Evolutionary conservation across 2,888 invertebrate species (phyloP).

Genomic region (Tricholauxania praeusta): DNA sequence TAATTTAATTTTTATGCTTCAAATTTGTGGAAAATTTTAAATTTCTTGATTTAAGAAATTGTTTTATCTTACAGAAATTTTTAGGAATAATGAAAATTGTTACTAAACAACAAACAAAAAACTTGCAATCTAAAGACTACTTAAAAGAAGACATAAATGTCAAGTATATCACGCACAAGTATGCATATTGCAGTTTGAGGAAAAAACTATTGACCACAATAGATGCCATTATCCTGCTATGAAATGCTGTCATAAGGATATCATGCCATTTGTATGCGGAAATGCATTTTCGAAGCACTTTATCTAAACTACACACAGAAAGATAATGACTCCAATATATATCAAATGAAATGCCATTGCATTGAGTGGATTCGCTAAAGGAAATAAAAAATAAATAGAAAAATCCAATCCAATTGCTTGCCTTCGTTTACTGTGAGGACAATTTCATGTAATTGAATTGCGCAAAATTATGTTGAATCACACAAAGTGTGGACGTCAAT

Average conservation of each 20-base stretch:
- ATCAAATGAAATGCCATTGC: conserved; percentile 1
- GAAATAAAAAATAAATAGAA: not conserved
- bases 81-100: no score
- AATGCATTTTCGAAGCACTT: conserved; percentile 9
- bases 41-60: no score
- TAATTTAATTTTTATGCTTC: no score
- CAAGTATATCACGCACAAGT: no score
- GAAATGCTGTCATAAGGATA: not conserved
- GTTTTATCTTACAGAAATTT: no score
- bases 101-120: no score
- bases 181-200: not conserved
- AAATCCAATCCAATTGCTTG: not conserved
- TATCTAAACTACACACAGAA: not conserved
- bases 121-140: no score
- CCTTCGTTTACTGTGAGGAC: not conserved
- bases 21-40: no score
- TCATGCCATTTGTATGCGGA: not conserved
- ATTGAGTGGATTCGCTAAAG: not conserved
- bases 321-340: not conserved
- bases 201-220: not conserved
- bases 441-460: conserved; percentile 6
- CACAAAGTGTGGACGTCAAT: not conserved
- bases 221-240: not conserved
- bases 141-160: no score
- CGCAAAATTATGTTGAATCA: conserved; percentile 8